phyloP scores from a whole-genome alignment of 1,140 invertebrate species.

The Drosophila ogumai region DNA sequence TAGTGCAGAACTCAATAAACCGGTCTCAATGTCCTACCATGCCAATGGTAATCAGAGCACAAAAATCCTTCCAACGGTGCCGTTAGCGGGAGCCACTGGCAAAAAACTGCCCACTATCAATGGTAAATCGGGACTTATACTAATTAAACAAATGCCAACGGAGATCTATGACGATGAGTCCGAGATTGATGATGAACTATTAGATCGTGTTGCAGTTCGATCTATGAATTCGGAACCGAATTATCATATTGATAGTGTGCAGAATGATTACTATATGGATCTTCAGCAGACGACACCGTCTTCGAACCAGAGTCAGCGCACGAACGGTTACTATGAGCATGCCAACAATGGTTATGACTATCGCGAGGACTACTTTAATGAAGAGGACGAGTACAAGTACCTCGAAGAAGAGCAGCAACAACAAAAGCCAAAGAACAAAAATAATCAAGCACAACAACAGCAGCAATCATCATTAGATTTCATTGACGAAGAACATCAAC shows the following conservation, averaged over 20 bases:
- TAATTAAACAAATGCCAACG: constrained; percentile 80
- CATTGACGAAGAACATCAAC: constrained; percentile 46
- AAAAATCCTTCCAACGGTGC: constrained; percentile 66
- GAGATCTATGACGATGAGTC: constrained; percentile 78
- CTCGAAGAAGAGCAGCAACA: constrained; percentile 78
- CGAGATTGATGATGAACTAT: constrained; percentile 36
- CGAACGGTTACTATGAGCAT: constrained; percentile 82
- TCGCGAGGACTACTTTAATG: constrained; percentile 84
- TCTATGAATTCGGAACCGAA: constrained; percentile 37
- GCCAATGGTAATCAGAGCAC: constrained; percentile 52
- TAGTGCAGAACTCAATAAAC: constrained; percentile 22
- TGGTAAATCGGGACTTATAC: constrained; percentile 70
- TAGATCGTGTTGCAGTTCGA: constrained; percentile 14
- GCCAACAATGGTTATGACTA: constrained; percentile 75
- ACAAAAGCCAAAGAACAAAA: constrained; percentile 50
- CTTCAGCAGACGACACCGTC: constrained; percentile 83
- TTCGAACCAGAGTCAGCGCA: constrained; percentile 56
- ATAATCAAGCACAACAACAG: constrained; percentile 44
- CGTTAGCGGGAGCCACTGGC: constrained; percentile 66
- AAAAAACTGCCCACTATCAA: constrained; percentile 84
- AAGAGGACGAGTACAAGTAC: constrained; percentile 83
- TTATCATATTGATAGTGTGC: constrained; percentile 75
- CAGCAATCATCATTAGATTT: constrained; percentile 63
- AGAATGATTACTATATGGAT: constrained; percentile 78
- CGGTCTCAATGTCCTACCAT: constrained; percentile 44